These are phyloP conservation scores for Mugil cephalus DNA, from an alignment of 2,113 vertebrate species.

Conservation along the genomic window DNA sequence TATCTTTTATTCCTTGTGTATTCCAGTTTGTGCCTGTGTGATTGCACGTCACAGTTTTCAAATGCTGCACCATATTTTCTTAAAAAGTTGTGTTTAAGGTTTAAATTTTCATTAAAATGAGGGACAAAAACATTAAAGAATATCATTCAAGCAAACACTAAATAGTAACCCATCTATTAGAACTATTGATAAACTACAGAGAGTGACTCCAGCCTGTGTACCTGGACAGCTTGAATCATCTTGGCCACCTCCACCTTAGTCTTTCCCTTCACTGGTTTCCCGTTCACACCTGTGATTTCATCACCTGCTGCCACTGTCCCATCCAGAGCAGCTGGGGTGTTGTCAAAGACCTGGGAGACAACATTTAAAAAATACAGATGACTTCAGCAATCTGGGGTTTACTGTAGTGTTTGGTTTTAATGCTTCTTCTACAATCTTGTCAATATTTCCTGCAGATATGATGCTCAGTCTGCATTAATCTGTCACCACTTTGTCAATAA, in stretches of 20 bases:
- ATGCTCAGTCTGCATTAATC: too few relatives aligned
- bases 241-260: conserved; percentile 99
- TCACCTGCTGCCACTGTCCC: conserved; percentile 95
- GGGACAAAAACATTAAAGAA: too few relatives aligned
- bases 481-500: too few relatives aligned
- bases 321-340: conserved; percentile 93
- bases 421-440: too few relatives aligned
- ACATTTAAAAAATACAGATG: background rate
- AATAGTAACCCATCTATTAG: too few relatives aligned
- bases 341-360: conserved; percentile 93
- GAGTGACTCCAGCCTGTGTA: conserved; percentile 56
- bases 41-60: background rate
- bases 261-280: conserved; percentile 95
- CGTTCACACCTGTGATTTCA: conserved; percentile 97
- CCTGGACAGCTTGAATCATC: conserved; percentile 99
- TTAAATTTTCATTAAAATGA: too few relatives aligned
- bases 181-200: background rate
- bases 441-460: too few relatives aligned
- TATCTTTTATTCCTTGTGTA: rapidly evolving
- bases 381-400: too few relatives aligned
- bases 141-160: too few relatives aligned
- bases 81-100: too few relatives aligned
- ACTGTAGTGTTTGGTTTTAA: too few relatives aligned
- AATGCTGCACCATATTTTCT: background rate
- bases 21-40: background rate